phyloP scores from a whole-genome alignment of 1,140 invertebrate genomes.

The Sinella curviseta region DNA sequence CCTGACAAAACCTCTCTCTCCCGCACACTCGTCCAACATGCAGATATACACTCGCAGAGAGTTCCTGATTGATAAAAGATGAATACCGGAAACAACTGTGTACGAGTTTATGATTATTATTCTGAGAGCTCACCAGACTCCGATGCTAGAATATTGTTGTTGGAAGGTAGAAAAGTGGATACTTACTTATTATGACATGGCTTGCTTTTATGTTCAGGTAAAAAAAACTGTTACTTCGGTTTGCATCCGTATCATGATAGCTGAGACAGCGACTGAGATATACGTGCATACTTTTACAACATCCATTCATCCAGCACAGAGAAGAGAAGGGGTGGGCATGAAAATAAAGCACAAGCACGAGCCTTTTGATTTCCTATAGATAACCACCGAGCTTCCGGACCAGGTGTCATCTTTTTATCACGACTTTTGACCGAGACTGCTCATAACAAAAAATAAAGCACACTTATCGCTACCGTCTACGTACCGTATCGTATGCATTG shows the following conservation, averaged over 20 bases:
- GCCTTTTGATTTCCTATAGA: constrained; percentile 41
- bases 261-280: constrained; percentile 13
- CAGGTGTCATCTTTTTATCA: constrained; percentile 49
- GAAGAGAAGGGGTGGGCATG: constrained; percentile 13
- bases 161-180: too few species aligned
- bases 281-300: not conserved
- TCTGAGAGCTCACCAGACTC: not conserved
- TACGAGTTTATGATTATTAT: constrained; percentile 13
- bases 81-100: constrained; percentile 47
- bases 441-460: constrained; percentile 24
- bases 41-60: not conserved
- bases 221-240: too few species aligned
- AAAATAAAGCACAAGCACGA: constrained; percentile 41
- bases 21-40: too few species aligned
- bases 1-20: too few species aligned
- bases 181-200: too few species aligned
- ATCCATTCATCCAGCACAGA: not conserved
- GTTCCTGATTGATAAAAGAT: constrained; percentile 39
- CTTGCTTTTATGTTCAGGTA: too few species aligned
- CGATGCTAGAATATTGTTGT: too few species aligned
- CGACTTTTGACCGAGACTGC: constrained; percentile 46
- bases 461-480: constrained; percentile 30
- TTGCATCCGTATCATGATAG: too few species aligned
- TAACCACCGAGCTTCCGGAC: constrained; percentile 45
- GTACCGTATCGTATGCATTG: not conserved